phyloP scores from a whole-genome alignment of 1,140 invertebrate genomes.

The Drosophila virilis region DNA sequence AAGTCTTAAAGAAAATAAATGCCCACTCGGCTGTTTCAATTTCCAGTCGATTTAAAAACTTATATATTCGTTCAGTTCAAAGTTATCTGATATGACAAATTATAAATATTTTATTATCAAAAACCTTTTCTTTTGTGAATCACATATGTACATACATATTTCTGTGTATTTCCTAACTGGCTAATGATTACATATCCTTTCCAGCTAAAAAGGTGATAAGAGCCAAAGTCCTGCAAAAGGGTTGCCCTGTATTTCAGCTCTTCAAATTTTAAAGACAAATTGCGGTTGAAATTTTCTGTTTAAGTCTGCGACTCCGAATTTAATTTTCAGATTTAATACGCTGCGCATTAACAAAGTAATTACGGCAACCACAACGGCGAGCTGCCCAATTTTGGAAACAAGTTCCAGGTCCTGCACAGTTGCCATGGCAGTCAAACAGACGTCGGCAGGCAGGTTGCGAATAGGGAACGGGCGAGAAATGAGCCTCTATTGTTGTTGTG shows the following conservation, averaged over 20 bases:
- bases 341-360: conserved; percentile 79
- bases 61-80: no score
- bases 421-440: conserved; percentile 21
- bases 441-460: not conserved
- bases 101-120: no score
- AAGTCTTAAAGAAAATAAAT: no score
- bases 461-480: not conserved
- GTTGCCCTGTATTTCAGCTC: not conserved
- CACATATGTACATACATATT: no score
- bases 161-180: no score
- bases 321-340: conserved; percentile 70
- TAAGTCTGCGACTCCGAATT: conserved; percentile 51
- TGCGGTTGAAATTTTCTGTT: not conserved
- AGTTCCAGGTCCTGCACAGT: conserved; percentile 33
- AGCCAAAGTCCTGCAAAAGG: not conserved
- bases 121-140: no score
- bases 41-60: no score
- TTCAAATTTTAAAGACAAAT: conserved; percentile 20
- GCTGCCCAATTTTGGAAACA: conserved; percentile 24
- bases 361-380: conserved; percentile 64
- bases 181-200: no score
- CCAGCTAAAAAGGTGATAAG: not conserved
- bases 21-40: no score
- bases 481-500: conserved; percentile 30
- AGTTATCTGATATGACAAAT: no score